Evolutionary conservation across 2,888 invertebrate genomes (phyloP).

Genomic region (Oxytorus armatus): DNA sequence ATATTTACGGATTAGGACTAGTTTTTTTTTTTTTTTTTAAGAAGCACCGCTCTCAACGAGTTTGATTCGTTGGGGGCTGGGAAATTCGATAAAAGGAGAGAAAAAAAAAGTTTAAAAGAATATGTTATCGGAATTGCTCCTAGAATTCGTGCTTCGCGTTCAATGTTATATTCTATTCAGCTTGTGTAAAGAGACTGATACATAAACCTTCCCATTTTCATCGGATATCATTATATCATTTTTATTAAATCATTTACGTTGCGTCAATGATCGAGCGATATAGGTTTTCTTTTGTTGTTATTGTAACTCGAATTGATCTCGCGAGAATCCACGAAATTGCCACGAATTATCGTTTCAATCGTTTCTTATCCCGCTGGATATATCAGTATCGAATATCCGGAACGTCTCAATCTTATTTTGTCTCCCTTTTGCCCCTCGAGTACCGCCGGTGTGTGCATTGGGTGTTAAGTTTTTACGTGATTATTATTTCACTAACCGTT

Average conservation of each 20-base stretch:
- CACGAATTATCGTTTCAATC: constrained; percentile 19
- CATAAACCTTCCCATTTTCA: constrained; percentile 72
- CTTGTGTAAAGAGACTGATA: constrained; percentile 79
- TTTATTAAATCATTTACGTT: constrained; percentile 19
- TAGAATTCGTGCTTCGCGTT: constrained; percentile 69
- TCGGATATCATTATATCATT: constrained; percentile 71
- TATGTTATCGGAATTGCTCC: constrained; percentile 37
- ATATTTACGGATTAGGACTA: constrained; percentile 69
- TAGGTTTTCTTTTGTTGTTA: constrained; percentile 9
- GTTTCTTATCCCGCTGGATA: neutral
- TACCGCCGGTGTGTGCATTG: constrained; percentile 10
- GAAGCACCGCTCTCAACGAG: constrained; percentile 43
- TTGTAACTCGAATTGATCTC: constrained; percentile 17
- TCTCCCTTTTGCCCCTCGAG: neutral
- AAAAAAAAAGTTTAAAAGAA: neutral
- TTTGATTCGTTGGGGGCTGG: constrained; percentile 48
- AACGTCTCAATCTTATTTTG: no score
- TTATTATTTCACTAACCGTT: constrained; percentile 4
- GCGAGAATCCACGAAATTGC: constrained; percentile 4
- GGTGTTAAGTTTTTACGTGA: constrained; percentile 18
- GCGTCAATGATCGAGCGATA: constrained; percentile 13
- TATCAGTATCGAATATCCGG: no score
- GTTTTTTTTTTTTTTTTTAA: constrained; percentile 60
- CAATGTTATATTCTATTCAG: constrained; percentile 77
- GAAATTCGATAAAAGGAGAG: constrained; percentile 37